Evolutionary conservation across 2,888 invertebrate genomes (phyloP), one percentile per base, ranked within the genome.

Genomic region (Lasiommata megera): DNA sequence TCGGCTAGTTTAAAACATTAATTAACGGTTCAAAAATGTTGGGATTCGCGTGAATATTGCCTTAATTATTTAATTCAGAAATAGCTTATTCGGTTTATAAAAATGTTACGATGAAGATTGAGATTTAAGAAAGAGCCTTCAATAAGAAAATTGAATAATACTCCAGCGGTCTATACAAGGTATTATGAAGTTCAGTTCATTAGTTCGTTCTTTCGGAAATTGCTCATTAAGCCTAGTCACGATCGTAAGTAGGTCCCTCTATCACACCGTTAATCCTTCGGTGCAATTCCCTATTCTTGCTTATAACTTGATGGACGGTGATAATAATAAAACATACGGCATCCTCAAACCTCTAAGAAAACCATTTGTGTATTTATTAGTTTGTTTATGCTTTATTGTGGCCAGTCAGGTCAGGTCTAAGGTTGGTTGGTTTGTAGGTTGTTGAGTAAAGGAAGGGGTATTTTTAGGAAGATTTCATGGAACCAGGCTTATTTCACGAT

Each of bases 151-250:
- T 37, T 53, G 14, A 47, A 54, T 16, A 8, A 31, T 57, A 34
- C 34, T 29, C 16, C 3, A 23, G n/a, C 18, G 29, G 41, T 52
- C 41, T 41, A n/a, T 48, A 62, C 56, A 46, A 54, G 60, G 53
- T 63, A 62, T 59, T 63, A 63, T 59, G 68, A 60, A 70, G 67
- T 70, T 69, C 69, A 69, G 75, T 78, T 79, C 79, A 74, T 82
- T 80, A 79, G 73, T 72, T 72, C 61, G 68, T 69, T 70, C 73
- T 71, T 77, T 76, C 76, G 84, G 84, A 87, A 85, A 85, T 82
- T 82, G 83, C 85, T 86, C 85, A 81, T 85, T 86, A 86, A 68
- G 62, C 46, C 37, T 50, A 53, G 58, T 61, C 57, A 60, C 58
- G 55, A 31, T 56, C 51, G 57, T 60, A 50, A 62, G 58, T 14